Evolutionary conservation across 1,140 invertebrate species (phyloP).

Genomic region (Eurytemora carolleeae): DNA sequence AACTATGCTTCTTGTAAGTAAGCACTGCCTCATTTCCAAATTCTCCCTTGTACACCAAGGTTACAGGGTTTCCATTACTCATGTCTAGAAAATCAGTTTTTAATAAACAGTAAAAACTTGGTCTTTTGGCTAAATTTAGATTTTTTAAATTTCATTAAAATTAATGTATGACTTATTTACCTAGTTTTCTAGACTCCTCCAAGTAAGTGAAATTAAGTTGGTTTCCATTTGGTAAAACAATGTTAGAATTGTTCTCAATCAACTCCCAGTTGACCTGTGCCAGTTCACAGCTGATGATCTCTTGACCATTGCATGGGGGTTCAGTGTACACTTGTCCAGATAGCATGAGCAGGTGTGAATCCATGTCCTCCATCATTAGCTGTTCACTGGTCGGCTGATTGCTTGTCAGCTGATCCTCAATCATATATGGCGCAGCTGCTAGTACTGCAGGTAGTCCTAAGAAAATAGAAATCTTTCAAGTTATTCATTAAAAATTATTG

Average conservation of each 20-base stretch:
- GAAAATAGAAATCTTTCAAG: too few species aligned
- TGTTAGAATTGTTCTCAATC: not conserved
- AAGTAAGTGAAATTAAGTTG: not conserved
- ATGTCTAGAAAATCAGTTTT: not conserved
- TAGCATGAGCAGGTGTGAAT: too few species aligned
- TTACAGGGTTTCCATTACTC: not conserved
- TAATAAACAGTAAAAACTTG: too few species aligned
- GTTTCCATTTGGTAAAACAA: not conserved
- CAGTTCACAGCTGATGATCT: not conserved
- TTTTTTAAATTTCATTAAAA: too few species aligned
- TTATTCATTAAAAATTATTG: too few species aligned
- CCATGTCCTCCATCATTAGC: too few species aligned
- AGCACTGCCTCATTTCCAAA: not conserved
- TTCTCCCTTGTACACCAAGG: not conserved
- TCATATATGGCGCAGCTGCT: too few species aligned
- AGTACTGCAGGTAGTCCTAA: too few species aligned
- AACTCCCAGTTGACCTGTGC: not conserved
- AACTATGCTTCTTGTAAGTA: not conserved
- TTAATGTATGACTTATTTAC: too few species aligned
- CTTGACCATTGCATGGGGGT: not conserved
- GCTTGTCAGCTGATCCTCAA: too few species aligned
- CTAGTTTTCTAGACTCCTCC: not conserved
- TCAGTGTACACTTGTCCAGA: not conserved
- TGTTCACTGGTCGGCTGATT: too few species aligned
- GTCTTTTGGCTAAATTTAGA: too few species aligned